Conservation (phyloP, 1,140 invertebrate species). For the Eciton burchellii region DNA sequence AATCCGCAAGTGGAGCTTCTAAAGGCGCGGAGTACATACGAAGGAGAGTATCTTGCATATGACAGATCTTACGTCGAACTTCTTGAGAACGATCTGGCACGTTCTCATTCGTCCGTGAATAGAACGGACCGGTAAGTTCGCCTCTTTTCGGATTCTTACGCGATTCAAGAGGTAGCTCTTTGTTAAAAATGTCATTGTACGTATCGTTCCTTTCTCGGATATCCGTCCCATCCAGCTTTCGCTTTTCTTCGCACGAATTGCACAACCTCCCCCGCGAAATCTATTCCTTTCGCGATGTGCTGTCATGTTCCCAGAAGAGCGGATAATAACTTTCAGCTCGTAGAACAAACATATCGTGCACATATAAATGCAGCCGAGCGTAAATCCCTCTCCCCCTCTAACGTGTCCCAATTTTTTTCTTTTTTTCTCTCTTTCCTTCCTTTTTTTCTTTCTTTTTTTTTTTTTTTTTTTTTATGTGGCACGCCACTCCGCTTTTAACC, state of each 20-base stretch:
- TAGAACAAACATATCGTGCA: slow-evolving; percentile 36
- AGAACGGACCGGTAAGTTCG: not conserved
- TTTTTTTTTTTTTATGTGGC: slow-evolving; percentile 45
- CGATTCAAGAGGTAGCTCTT: slow-evolving; percentile 18
- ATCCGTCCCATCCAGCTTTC: not conserved
- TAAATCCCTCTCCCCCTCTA: too few species aligned
- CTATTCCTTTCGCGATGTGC: not conserved
- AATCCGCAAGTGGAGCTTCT: slow-evolving; percentile 41
- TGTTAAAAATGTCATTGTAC: slow-evolving; percentile 46
- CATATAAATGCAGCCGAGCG: slow-evolving; percentile 37
- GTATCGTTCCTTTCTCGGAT: not conserved
- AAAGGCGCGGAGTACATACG: not conserved
- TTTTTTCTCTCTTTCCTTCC: too few species aligned
- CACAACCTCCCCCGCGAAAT: not conserved
- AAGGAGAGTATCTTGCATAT: slow-evolving; percentile 3
- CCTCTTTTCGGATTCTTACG: slow-evolving; percentile 30
- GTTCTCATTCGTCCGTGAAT: not conserved
- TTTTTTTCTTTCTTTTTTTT: too few species aligned
- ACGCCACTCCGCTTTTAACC: slow-evolving; percentile 49
- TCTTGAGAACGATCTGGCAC: slow-evolving; percentile 31
- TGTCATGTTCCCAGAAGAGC: slow-evolving; percentile 4
- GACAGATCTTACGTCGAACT: slow-evolving; percentile 34
- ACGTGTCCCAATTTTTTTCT: slow-evolving; percentile 26
- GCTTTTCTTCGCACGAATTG: slow-evolving; percentile 25
- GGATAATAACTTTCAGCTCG: slow-evolving; percentile 37